These are phyloP conservation scores for Amphiprion clarkii DNA, from an alignment of 2,797 vertebrate species.

Conservation along the genomic window DNA sequence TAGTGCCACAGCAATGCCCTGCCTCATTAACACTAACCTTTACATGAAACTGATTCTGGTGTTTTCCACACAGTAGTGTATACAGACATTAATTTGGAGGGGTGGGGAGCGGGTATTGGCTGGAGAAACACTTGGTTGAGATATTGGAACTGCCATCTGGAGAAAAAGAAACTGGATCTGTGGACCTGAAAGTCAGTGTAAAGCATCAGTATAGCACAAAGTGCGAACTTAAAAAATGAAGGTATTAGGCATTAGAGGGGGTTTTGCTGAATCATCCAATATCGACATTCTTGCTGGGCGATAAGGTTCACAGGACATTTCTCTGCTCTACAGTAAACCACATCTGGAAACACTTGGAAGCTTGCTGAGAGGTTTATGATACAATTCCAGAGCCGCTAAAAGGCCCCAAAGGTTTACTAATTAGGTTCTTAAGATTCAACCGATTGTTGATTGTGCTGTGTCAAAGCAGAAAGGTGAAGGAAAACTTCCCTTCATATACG, in stretches of 20 bases:
- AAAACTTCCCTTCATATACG: slow-evolving; percentile 22
- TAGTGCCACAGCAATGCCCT: background rate
- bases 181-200: too few species aligned
- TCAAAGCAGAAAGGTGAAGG: slow-evolving; percentile 36
- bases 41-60: background rate
- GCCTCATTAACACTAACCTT: slow-evolving; percentile 1
- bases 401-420: slow-evolving; percentile 30
- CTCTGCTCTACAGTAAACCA: slow-evolving; percentile 29
- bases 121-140: background rate
- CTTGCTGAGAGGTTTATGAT: slow-evolving; percentile 34
- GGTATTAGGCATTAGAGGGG: background rate
- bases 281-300: background rate
- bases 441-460: slow-evolving; percentile 33
- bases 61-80: background rate
- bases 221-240: background rate
- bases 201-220: background rate
- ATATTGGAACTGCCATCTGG: too few species aligned
- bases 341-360: slow-evolving; percentile 47
- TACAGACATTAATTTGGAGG: background rate
- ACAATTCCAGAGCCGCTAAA: slow-evolving; percentile 23
- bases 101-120: too few species aligned
- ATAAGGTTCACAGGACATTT: slow-evolving; percentile 3
- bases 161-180: too few species aligned
- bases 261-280: background rate
- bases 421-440: slow-evolving; percentile 28